Conservation (phyloP, 2,797 vertebrate genomes). For the Furcifer pardalis region DNA sequence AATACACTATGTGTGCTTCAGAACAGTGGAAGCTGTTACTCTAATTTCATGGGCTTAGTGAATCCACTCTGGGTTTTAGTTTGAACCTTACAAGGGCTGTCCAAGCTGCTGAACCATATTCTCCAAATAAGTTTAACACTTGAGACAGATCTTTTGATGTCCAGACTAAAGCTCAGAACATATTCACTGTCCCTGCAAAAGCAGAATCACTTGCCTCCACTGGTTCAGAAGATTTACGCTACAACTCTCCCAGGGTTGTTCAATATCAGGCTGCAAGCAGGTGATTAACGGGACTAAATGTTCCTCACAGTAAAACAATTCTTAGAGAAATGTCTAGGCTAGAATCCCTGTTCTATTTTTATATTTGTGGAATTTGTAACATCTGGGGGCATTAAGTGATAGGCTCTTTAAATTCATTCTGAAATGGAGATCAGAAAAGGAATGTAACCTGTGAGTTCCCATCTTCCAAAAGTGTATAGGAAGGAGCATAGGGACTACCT, state of each 20-base stretch:
- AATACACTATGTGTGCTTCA: background rate
- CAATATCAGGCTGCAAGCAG: background rate
- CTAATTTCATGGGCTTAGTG: too few relatives aligned
- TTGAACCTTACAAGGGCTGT: too few relatives aligned
- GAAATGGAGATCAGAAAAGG: too few relatives aligned
- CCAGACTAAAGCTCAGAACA: too few relatives aligned
- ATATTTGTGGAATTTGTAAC: background rate
- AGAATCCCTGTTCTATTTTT: background rate
- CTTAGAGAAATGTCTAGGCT: background rate
- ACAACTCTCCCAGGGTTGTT: background rate
- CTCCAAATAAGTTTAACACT: too few relatives aligned
- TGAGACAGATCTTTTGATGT: too few relatives aligned
- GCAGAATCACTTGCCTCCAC: too few relatives aligned
- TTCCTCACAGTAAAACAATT: background rate
- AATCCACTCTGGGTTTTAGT: too few relatives aligned
- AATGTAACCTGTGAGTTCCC: background rate
- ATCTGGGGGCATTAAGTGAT: background rate
- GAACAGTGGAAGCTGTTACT: too few relatives aligned
- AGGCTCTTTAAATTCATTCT: background rate
- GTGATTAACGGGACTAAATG: background rate
- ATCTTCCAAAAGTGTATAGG: background rate
- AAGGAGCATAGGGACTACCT: too few relatives aligned
- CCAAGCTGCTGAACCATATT: too few relatives aligned
- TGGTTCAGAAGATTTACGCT: background rate
- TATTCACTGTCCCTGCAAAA: too few relatives aligned